These are phyloP conservation scores for Ypsolopha scabrella DNA, from an alignment of 2,888 invertebrate species.

Conservation along the genomic window DNA sequence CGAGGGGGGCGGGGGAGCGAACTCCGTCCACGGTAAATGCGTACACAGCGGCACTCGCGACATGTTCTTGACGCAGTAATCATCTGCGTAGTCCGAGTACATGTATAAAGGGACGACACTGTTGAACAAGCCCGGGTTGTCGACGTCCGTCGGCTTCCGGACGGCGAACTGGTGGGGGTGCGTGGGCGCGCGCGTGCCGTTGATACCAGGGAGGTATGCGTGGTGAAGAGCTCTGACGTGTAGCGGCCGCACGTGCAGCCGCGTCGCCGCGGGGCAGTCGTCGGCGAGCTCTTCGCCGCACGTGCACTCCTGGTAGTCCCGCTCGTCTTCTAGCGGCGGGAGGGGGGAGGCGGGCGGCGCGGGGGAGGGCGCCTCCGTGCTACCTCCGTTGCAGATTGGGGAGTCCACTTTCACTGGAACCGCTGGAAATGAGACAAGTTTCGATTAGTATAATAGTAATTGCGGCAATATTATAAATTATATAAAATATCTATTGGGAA, in stretches of 20 bases:
- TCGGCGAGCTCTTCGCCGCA: constrained; percentile 27
- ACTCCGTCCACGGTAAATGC: constrained; percentile 44
- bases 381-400: constrained; percentile 47
- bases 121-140: constrained; percentile 41
- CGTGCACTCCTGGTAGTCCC: constrained; percentile 34
- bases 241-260: constrained; percentile 46
- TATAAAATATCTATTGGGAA: too few relatives aligned
- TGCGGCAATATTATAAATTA: too few relatives aligned
- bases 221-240: constrained; percentile 69
- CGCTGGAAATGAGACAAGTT: constrained; percentile 16
- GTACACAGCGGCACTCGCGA: constrained; percentile 38
- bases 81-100: constrained; percentile 62
- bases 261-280: constrained; percentile 49
- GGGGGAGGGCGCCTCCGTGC: constrained; percentile 9
- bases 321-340: constrained; percentile 40
- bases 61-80: constrained; percentile 55
- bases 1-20: constrained; percentile 47
- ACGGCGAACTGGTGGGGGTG: constrained; percentile 49
- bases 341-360: constrained; percentile 14
- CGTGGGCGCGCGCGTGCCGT: constrained; percentile 67
- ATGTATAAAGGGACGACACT: constrained; percentile 56
- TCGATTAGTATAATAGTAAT: too few relatives aligned
- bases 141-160: constrained; percentile 31
- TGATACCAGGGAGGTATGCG: constrained; percentile 67
- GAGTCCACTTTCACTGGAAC: constrained; percentile 35